These are phyloP conservation scores for Phodopus roborovskii DNA, from an alignment of 2,113 vertebrate species.

Conservation along the genomic window DNA sequence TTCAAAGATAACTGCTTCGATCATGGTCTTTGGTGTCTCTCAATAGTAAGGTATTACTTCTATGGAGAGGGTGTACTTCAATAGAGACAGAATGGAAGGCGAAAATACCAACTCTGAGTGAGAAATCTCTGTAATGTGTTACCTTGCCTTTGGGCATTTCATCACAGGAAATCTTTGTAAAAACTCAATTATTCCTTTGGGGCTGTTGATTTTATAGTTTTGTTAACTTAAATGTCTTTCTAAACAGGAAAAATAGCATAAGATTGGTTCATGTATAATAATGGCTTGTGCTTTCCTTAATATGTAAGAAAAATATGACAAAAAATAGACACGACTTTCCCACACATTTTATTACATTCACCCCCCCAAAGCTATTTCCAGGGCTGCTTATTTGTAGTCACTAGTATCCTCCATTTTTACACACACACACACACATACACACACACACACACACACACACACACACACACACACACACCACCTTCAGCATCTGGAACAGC, in stretches of 20 bases:
- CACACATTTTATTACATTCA: background rate
- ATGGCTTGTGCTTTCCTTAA: background rate
- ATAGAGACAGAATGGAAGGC: background rate
- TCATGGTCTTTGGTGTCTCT: background rate
- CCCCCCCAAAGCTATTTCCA: background rate
- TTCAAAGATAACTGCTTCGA: conserved; percentile 20
- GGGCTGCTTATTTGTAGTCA: background rate
- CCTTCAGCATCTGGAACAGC: background rate
- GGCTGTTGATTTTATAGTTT: background rate
- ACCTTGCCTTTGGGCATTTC: conserved; percentile 24
- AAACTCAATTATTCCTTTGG: background rate
- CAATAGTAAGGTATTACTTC: conserved; percentile 21
- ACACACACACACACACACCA: background rate
- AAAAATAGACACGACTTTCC: background rate
- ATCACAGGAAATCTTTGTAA: background rate
- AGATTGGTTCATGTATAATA: background rate
- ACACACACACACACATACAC: background rate
- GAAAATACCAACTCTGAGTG: background rate
- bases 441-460: background rate
- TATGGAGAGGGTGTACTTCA: background rate
- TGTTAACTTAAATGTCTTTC: conserved; percentile 9
- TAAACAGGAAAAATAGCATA: background rate
- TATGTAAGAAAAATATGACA: background rate
- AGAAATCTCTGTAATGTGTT: conserved; percentile 18
- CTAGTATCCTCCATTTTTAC: background rate